Evolutionary conservation across 2,797 vertebrate species (phyloP), one percentile per base, ranked within the genome.

Genomic region (Corythornis leucogaster): DNA sequence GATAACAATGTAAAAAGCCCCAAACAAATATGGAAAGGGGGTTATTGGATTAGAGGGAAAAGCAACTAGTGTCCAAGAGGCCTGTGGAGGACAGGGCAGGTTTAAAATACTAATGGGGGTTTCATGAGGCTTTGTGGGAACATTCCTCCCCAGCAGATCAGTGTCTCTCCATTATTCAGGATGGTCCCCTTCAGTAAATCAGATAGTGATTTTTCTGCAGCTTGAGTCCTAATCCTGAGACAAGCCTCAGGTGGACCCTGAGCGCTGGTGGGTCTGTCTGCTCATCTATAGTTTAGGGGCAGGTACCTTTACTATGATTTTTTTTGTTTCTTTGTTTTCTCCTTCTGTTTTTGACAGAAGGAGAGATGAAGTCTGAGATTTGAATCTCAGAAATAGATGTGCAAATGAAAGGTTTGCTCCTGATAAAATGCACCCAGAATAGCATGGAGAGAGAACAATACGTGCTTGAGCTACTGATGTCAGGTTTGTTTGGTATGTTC

Each of bases 401-500:
- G 45, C 28, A 78, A 84, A 66, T 53, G 63, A 61, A 87, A 89
- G 33, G 30, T 55, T 90, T 79, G 26, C 6, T 50, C 22, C 61
- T 58, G 67, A 74, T 43, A 40, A 64, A 68, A 70, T 4, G 12
- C 13, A 0, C 1, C 42, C 67, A 82, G 40, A 50, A 20, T 4
- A 80, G 61, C 17, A 2, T 9, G 33, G 59, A 25, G 80, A 51
- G 55, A 57, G 66, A 86, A 38, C 35, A 59, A 16, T 6, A 30
- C 70, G 81, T 93, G 64, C 79, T 57, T 74, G 81, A 86, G 75
- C 55, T 86, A 51, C 89, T 70, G 68, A 13, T 85, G 75, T 33
- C 54, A 17, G 69, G 5, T 53, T 38, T 85, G 50, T 86, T 90
- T 74, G 73, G 46, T 61, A 3, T 11, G 28, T 8, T 54, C 76